Conservation (phyloP, 1,140 invertebrate species). For the Drosophila kanapiae region DNA sequence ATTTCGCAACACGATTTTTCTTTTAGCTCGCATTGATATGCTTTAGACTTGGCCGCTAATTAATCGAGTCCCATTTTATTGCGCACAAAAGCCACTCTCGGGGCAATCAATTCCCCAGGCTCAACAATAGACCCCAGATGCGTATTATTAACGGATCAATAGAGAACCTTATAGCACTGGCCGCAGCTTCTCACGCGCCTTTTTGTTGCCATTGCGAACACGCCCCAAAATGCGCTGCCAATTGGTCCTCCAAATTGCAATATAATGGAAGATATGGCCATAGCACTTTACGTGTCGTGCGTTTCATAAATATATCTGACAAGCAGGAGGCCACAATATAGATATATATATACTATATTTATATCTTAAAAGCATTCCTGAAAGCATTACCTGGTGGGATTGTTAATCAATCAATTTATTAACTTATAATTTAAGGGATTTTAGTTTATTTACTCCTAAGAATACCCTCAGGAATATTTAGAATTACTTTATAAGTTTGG, state of each 20-base stretch:
- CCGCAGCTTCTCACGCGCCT: constrained; percentile 9
- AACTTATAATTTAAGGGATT: background rate
- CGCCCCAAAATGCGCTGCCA: constrained; percentile 43
- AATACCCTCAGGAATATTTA: background rate
- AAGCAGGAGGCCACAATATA: background rate
- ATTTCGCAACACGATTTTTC: constrained; percentile 78
- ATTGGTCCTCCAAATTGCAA: constrained; percentile 19
- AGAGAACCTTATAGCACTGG: constrained; percentile 57
- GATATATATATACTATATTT: background rate
- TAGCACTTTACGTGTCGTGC: constrained; percentile 29
- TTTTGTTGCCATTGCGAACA: constrained; percentile 69
- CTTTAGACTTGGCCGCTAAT: constrained; percentile 66
- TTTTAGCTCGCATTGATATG: constrained; percentile 72
- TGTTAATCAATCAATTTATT: too few species aligned
- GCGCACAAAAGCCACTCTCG: constrained; percentile 68
- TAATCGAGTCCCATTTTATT: constrained; percentile 79
- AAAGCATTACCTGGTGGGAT: background rate
- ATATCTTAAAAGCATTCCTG: background rate
- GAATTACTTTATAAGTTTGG: background rate
- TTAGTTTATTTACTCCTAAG: background rate
- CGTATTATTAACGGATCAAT: constrained; percentile 67
- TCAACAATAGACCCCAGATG: constrained; percentile 66
- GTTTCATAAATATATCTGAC: constrained; percentile 22
- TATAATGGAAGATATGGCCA: constrained; percentile 33
- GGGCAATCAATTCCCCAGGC: constrained; percentile 65